Percentiles rank a stretch among this genome's conserved stretches.
phyloP scores from a whole-genome alignment of 2,797 vertebrate species.

The Echiichthys vipera region DNA sequence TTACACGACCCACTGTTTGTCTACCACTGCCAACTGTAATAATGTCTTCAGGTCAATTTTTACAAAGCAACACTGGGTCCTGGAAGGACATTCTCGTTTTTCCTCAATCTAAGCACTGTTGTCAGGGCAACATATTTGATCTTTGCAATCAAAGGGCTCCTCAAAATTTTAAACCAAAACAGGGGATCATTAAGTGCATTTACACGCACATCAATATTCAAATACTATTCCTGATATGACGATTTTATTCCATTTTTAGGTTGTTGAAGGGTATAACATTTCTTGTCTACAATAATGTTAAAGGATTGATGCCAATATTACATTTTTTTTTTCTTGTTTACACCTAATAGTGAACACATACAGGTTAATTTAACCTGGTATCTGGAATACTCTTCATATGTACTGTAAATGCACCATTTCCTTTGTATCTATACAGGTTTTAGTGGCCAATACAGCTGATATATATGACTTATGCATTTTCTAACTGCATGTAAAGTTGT shows the following conservation, averaged over 20 bases:
- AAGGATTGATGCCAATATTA: not conserved
- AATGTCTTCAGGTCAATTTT: conserved; percentile 39
- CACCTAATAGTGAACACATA: not conserved
- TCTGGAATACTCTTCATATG: conserved; percentile 9
- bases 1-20: conserved; percentile 12
- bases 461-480: conserved; percentile 54
- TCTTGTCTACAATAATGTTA: not conserved
- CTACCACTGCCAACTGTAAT: conserved; percentile 33
- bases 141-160: conserved; percentile 71
- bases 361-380: not conserved
- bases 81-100: not conserved
- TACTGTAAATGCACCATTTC: conserved; percentile 24
- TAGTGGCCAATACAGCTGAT: conserved; percentile 26
- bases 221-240: not conserved
- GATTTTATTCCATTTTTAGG: not conserved
- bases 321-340: not conserved
- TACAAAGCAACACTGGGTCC: conserved; percentile 4
- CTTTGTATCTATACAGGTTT: conserved; percentile 13
- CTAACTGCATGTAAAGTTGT: conserved; percentile 47
- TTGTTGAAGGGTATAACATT: not conserved
- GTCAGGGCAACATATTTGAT: conserved; percentile 27
- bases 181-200: conserved; percentile 33
- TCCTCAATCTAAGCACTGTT: conserved; percentile 21
- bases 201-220: conserved; percentile 13
- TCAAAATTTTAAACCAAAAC: conserved; percentile 58